phyloP scores from a whole-genome alignment of 1,140 invertebrate genomes.

The Bicyclus anynana region DNA sequence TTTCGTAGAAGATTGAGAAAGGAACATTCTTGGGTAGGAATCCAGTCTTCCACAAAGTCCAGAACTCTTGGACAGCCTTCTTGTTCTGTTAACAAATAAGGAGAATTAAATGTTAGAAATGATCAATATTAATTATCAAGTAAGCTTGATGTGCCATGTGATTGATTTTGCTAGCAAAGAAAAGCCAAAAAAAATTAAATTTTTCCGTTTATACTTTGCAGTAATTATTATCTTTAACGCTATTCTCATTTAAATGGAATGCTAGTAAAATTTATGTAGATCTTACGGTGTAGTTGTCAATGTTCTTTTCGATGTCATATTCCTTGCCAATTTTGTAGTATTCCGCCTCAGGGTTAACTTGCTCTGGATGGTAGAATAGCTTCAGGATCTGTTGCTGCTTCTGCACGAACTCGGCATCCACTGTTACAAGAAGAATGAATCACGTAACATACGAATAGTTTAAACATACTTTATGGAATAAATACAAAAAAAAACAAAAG shows the following conservation, averaged over 20 bases:
- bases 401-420: constrained; percentile 33
- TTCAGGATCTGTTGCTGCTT: constrained; percentile 52
- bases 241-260: not conserved
- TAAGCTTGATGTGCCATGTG: too few species aligned
- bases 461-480: not conserved
- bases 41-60: constrained; percentile 68
- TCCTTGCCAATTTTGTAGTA: constrained; percentile 53
- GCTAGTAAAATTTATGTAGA: not conserved
- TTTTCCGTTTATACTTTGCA: too few species aligned
- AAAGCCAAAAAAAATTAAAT: too few species aligned
- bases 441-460: not conserved
- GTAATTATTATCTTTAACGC: too few species aligned
- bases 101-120: not conserved
- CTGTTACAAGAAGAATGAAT: constrained; percentile 21
- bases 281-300: constrained; percentile 50
- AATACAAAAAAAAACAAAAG: too few species aligned
- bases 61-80: constrained; percentile 77
- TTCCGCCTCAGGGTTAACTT: constrained; percentile 42
- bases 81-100: constrained; percentile 41
- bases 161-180: too few species aligned
- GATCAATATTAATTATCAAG: too few species aligned
- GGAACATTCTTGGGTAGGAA: constrained; percentile 70
- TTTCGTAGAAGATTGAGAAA: constrained; percentile 78
- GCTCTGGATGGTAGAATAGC: constrained; percentile 48
- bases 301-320: constrained; percentile 42